Base-by-base conservation (phyloP, 2,797 vertebrate species). In the Malurus leucopterus region DNA sequence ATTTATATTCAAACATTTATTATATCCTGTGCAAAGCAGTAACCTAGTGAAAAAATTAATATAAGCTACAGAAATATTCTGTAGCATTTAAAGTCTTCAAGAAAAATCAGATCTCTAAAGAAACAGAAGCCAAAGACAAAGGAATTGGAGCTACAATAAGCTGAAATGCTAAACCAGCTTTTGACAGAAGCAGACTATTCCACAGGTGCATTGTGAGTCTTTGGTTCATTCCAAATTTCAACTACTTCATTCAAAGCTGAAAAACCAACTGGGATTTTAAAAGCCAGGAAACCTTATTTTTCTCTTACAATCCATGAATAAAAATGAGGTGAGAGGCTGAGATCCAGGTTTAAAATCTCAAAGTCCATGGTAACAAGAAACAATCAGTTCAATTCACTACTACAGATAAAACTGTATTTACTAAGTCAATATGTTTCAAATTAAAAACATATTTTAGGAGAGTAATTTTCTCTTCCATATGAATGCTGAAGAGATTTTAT, bases 251-350 rank as follows among this genome's bases (percentile, higher is more conserved):
- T 91, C 67, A 91, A 92, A 84, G 40, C 65, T 84, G 76, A 77
- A 92, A 94, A 93, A 80, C 58, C 88, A 89, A 74, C 30, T 74
- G 88, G 83, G 80, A 92, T 84, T 93, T 93, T 88, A 84, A 77
- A 91, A 88, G 30, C 30, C 80, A 64, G 65, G 76, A 93, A 88
- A 78, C 47, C 15, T 85, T 87, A 68, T 77, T 92, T 94, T 89
- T 46, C 30, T 68, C 58, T 75, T 88, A 57, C 20, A 80, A 44
- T 32, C 21, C 32, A 74, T 83, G 83, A 94, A 89, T 94, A 93
- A 94, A 92, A 94, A 92, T 74, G 58, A 95, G 65, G 91, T 89
- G 93, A 91, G 75, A 20, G 11, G 59, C 40, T 89, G 75, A 89
- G 61, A 84, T 82, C 13, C 55, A 84, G 68, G 70, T 76, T 78